These are phyloP conservation scores for Dendrolimus pini DNA, from an alignment of 2,888 invertebrate species.

Conservation along the genomic window DNA sequence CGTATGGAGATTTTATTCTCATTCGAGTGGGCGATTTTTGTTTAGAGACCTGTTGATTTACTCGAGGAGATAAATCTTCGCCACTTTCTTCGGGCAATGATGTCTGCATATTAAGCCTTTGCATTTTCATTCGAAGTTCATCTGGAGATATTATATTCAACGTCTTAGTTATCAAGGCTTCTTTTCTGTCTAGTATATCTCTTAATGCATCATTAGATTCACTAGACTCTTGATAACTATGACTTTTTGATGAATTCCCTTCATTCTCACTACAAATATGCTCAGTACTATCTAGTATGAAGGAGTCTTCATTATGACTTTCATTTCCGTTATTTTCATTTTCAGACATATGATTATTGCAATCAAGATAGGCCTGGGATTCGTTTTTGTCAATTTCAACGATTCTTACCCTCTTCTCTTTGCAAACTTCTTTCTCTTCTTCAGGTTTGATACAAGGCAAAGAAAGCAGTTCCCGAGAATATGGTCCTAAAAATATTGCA, in stretches of 20 bases:
- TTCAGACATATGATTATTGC: not conserved
- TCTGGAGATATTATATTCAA: constrained; percentile 26
- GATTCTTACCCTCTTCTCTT: not conserved
- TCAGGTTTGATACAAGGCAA: not conserved
- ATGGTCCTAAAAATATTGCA: not conserved
- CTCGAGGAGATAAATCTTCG: constrained; percentile 22
- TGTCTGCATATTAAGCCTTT: constrained; percentile 34
- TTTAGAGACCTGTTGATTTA: constrained; percentile 19
- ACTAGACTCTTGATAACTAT: constrained; percentile 15
- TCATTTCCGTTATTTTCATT: not conserved
- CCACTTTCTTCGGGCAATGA: constrained; percentile 42
- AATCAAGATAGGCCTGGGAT: not conserved
- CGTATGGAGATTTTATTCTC: constrained; percentile 62
- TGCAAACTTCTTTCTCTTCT: not conserved
- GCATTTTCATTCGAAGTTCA: constrained; percentile 38
- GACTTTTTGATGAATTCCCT: constrained; percentile 7
- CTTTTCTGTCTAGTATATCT: constrained; percentile 15
- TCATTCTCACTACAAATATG: constrained; percentile 12
- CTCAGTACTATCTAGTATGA: constrained; percentile 9
- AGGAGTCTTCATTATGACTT: constrained; percentile 2
- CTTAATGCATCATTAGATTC: constrained; percentile 19
- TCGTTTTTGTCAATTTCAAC: not conserved
- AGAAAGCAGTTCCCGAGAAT: not conserved
- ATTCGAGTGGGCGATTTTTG: constrained; percentile 42
- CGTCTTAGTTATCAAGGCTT: constrained; percentile 17